A percentile compares a stretch with the other conserved stretches of the same genome.
Conservation (phyloP, 1,140 invertebrate species). For the fruit fly (Drosophila melanogaster) region DNA sequence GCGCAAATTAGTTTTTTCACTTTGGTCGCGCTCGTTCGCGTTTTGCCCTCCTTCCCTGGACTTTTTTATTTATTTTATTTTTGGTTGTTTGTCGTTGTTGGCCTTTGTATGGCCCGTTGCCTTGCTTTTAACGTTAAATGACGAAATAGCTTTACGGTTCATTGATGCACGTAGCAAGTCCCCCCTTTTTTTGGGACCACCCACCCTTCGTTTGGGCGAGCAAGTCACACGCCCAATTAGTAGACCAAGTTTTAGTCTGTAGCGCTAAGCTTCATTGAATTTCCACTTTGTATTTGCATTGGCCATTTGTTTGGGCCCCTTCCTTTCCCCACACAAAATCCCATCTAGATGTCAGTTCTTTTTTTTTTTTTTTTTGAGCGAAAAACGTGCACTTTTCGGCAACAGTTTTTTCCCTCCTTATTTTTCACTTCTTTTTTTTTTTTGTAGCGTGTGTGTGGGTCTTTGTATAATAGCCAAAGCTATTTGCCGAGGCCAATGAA, state of each 20-base stretch:
- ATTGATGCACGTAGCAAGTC: slow-evolving; percentile 75
- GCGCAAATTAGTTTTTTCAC: slow-evolving; percentile 84
- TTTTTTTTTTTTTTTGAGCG: slow-evolving; percentile 16
- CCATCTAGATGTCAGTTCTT: slow-evolving; percentile 30
- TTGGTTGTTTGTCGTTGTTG: slow-evolving; percentile 48
- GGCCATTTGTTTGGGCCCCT: slow-evolving; percentile 48
- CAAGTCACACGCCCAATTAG: slow-evolving; percentile 81
- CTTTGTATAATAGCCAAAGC: slow-evolving; percentile 59
- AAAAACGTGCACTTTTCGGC: slow-evolving; percentile 64
- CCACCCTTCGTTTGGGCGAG: slow-evolving; percentile 22
- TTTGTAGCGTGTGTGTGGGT: slow-evolving; percentile 3
- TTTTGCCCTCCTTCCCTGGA: slow-evolving; percentile 44
- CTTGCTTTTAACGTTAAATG: slow-evolving; percentile 82
- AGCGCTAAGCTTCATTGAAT: slow-evolving; percentile 80
- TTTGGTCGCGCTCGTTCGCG: slow-evolving; percentile 75
- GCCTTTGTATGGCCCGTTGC: slow-evolving; percentile 58
- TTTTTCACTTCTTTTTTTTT: slow-evolving; percentile 18
- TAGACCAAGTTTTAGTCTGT: slow-evolving; percentile 77
- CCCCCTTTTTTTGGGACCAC: neutral
- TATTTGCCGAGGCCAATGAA: slow-evolving; percentile 74
- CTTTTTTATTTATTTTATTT: slow-evolving; percentile 41
- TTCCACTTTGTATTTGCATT: slow-evolving; percentile 80
- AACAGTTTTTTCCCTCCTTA: slow-evolving; percentile 58
- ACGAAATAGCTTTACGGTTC: slow-evolving; percentile 83
- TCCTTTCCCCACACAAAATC: neutral